phyloP scores from a whole-genome alignment of 2,797 vertebrate genomes.

The Cuculus canorus region DNA sequence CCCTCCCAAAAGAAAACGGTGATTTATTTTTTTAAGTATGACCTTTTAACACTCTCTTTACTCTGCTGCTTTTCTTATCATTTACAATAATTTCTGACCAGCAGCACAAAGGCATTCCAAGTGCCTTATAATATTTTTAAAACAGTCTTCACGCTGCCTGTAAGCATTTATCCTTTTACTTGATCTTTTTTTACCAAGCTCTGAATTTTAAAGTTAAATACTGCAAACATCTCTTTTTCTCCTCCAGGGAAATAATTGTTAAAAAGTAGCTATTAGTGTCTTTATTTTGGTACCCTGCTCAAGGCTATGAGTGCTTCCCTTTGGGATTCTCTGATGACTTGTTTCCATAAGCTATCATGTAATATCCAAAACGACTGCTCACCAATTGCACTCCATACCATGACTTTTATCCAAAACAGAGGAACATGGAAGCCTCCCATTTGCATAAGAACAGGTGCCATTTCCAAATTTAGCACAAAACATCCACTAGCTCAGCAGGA shows the following conservation, averaged over 20 bases:
- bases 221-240: background rate
- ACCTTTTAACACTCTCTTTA: background rate
- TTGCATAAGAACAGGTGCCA: background rate
- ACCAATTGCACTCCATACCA: background rate
- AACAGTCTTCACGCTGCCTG: background rate
- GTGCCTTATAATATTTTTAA: background rate
- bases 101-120: background rate
- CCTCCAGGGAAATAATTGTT: background rate
- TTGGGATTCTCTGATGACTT: background rate
- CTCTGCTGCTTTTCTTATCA: background rate
- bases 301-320: background rate
- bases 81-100: background rate
- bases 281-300: background rate
- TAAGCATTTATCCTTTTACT: background rate
- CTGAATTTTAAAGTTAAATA: background rate
- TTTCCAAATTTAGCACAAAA: background rate
- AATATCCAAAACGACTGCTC: background rate
- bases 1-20: background rate
- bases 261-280: background rate
- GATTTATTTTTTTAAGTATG: background rate
- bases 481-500: background rate
- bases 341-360: background rate
- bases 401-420: background rate
- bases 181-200: background rate
- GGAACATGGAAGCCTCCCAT: background rate